Evolutionary conservation across 2,888 invertebrate genomes (phyloP), one percentile per base, ranked within the genome.

Genomic region (Drosophila kuntzei): DNA sequence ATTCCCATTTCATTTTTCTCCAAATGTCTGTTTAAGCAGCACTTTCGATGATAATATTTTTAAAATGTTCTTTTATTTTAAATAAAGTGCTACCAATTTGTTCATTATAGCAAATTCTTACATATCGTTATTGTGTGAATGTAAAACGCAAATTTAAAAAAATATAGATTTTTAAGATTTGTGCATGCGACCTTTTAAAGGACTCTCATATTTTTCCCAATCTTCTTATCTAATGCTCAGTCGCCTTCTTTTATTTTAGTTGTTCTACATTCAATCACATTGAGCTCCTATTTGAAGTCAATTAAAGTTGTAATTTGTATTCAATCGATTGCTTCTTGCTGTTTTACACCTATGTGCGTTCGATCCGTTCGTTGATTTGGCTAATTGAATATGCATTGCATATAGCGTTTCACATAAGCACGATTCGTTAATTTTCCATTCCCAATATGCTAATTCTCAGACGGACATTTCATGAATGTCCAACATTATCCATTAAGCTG

Each of bases 301-400:
- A 74, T 74, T 74, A 75, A 54, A 53, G 32, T 12, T 54, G 46
- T 49, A 34, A 79, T 85, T 82, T 66, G 82, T 85, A 82, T 81
- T 68, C 80, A 68, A 65, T 67, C 55, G 54, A 47, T 65, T 46
- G 22, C 50, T 41, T 51, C 47, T 66, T 73, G 63, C 69, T 63
- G 57, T 22, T 62, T 61, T 78, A 66, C 79, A 77, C 80, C 67
- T 62, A 39, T 68, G 70, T 55, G 61, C 37, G 62, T 68, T 77
- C 62, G 57, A 58, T 72, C 49, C 16, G 25, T 5, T 29, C 16
- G 22, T 49, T 36, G 39, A 59, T 78, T 68, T 50, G 71, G 58
- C 60, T 79, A 79, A 87, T 87, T 82, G 29, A 80, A 82, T 82
- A 87, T 85, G 72, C 87, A 57, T 47, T 71, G 71, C 82, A 75